phyloP scores from a whole-genome alignment of 2,888 invertebrate genomes.

The Megastigmus dorsalis region DNA sequence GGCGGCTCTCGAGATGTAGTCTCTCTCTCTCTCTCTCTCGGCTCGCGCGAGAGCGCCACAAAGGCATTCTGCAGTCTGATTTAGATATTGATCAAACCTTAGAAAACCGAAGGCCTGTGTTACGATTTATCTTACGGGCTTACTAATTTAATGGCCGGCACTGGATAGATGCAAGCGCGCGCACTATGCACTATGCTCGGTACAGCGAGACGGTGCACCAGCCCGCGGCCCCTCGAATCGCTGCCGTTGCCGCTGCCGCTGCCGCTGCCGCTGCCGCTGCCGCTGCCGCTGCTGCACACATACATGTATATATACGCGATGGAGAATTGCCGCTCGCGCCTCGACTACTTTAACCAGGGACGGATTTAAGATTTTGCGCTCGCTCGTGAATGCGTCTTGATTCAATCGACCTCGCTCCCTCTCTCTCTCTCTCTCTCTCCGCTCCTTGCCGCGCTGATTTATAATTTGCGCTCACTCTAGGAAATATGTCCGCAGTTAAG shows the following conservation, averaged over 20 bases:
- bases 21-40: no score
- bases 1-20: no score
- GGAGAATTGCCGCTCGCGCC: not conserved
- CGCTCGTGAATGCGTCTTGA: conserved; percentile 23
- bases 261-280: no score
- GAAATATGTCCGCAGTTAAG: not conserved
- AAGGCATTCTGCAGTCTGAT: conserved; percentile 55
- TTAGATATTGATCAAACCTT: conserved; percentile 45
- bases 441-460: conserved; percentile 11
- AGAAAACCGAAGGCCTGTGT: conserved; percentile 14
- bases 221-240: no score
- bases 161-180: no score
- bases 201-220: no score
- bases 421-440: not conserved
- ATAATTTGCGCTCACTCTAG: conserved; percentile 16
- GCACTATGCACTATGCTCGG: no score
- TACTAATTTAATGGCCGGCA: conserved; percentile 35
- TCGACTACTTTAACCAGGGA: conserved; percentile 16
- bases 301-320: no score
- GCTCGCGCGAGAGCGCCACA: conserved; percentile 3
- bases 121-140: conserved; percentile 39
- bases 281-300: no score
- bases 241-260: no score
- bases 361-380: conserved; percentile 32
- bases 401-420: conserved; percentile 30